Conservation (phyloP, 53 echinoderm and acorn worm genomes). For the Mesocentrotus franciscanus region DNA sequence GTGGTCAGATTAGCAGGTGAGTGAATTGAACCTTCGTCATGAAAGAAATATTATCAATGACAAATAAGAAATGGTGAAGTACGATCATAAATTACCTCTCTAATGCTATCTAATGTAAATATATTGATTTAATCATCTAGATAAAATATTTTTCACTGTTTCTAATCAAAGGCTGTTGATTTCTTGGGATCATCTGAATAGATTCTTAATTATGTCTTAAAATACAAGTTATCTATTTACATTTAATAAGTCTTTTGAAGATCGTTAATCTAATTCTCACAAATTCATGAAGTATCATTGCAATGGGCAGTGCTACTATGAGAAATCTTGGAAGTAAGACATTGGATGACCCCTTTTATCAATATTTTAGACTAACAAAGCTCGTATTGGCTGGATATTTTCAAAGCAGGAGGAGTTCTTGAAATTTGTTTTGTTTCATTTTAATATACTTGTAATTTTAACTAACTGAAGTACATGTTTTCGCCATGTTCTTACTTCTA, state of each 20-base stretch:
- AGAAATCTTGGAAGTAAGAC: not conserved
- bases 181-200: no score
- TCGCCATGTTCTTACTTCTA: not conserved
- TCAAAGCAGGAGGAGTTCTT: not conserved
- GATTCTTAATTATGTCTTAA: no score
- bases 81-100: not conserved
- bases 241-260: not conserved
- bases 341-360: not conserved
- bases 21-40: not conserved
- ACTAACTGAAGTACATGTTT: no score
- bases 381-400: not conserved
- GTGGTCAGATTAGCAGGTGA: constrained; percentile 96
- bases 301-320: not conserved
- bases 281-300: no score
- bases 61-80: not conserved
- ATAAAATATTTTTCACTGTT: no score
- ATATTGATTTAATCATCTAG: no score
- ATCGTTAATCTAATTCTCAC: not conserved
- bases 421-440: not conserved
- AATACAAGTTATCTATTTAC: no score
- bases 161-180: no score
- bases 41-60: not conserved
- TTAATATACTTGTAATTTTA: not conserved
- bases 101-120: not conserved
- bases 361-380: not conserved